Evolutionary conservation across 2,888 invertebrate species (phyloP), one percentile per base, ranked within the genome.

Genomic region (Labia minor): DNA sequence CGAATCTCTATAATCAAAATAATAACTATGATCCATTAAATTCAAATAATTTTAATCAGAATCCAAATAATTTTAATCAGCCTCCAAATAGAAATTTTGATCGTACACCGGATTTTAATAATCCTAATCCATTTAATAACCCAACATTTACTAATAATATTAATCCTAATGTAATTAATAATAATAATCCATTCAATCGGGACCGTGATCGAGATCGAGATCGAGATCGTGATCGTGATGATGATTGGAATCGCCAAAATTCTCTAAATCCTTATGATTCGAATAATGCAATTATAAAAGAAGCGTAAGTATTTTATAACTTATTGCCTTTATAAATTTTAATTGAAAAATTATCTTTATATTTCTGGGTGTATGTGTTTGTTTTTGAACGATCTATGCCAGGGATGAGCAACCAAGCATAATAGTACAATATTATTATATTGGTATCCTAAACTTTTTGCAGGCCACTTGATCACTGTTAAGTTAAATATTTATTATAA

Each of bases 211-310:
- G 67, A 20, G 71, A 68, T 67, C n/a, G 65, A 49, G 71, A 68
- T 65, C 26, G 62, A n/a, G 69, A 68, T 2, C 65, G 71, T 63
- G 73, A 74, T 63, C 68, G 67, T 19, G 71, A 68, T 67, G 16
- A 66, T 61, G 71, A 68, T 65, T 26, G 62, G 62, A 33, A 37
- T 33, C 62, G 70, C 71, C 61, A 70, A 65, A 68, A 49, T 49
- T 49, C 49, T n/a, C 2, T 49, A 14, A 49, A 49, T 49, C 49
- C 14, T 3, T 49, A 49, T 49, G 49, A 49, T 14, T n/a, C 49
- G 19, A 74, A 75, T 33, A 74, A 72, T 71, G 65, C 75, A 21
- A 74, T 76, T 37, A 72, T 77, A 64, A 75, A 74, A 73, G 76
- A 77, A 69, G 74, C 76, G 76, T 76, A 67, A 74, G 76, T 74